These are phyloP conservation scores for Plutomurus gul DNA, from an alignment of 1,140 invertebrate genomes.

Conservation along the genomic window DNA sequence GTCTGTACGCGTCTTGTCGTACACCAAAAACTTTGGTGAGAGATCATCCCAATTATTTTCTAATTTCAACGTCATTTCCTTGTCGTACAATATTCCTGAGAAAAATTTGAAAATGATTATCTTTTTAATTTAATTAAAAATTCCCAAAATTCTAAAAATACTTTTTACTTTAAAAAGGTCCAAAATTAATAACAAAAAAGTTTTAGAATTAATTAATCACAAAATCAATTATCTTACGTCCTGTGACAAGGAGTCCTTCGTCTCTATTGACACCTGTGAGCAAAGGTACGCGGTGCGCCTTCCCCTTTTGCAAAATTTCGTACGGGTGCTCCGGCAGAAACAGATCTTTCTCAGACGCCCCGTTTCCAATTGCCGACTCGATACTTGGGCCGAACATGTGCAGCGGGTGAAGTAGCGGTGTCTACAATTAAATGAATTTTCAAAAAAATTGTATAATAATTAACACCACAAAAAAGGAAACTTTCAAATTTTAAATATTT, in stretches of 20 bases:
- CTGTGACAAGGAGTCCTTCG: conserved; percentile 36
- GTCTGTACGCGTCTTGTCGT: conserved; percentile 31
- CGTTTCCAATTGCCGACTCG: conserved; percentile 55
- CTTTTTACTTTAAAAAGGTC: too few relatives aligned
- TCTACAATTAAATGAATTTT: background rate
- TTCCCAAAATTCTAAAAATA: background rate
- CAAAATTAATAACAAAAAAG: too few relatives aligned
- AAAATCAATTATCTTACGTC: background rate
- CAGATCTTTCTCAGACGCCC: conserved; percentile 50
- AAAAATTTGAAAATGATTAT: background rate
- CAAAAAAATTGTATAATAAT: background rate
- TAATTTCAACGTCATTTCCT: conserved; percentile 17
- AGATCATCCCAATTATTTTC: conserved; percentile 36
- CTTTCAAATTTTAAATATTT: background rate
- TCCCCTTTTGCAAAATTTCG: background rate
- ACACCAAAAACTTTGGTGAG: conserved; percentile 10
- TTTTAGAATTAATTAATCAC: too few relatives aligned
- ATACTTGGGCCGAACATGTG: conserved; percentile 66
- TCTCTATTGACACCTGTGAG: conserved; percentile 22
- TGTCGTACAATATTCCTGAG: conserved; percentile 39
- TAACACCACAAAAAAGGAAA: background rate
- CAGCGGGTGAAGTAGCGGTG: conserved; percentile 59
- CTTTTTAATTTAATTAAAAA: background rate
- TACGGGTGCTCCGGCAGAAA: conserved; percentile 65
- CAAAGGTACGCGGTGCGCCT: conserved; percentile 4